A percentile compares a stretch with the other conserved stretches of the same genome.
phyloP scores from a whole-genome alignment of 2,113 vertebrate species.

The Dinomys branickii region DNA sequence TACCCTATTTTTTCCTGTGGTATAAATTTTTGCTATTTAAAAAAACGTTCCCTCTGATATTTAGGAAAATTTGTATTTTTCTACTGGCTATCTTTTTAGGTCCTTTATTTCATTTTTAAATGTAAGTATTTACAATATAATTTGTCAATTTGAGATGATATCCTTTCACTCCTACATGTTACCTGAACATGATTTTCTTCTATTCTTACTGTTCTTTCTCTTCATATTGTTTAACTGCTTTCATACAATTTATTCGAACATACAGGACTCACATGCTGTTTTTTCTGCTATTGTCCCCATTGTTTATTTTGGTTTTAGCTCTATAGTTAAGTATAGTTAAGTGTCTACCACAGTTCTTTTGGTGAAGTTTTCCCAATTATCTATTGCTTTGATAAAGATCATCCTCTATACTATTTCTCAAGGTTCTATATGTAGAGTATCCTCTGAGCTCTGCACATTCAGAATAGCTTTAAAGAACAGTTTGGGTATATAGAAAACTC shows the following conservation, averaged over 20 bases:
- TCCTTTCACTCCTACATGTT: neutral
- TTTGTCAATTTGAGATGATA: neutral
- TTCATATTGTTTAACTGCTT: neutral
- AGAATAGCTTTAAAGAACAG: neutral
- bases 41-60: neutral
- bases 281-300: neutral
- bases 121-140: neutral
- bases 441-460: neutral
- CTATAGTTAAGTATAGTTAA: neutral
- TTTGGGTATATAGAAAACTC: neutral
- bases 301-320: slow-evolving; percentile 18
- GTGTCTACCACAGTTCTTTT: neutral
- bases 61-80: neutral
- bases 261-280: neutral
- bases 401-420: neutral
- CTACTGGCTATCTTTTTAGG: neutral
- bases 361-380: neutral
- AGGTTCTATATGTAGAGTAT: neutral
- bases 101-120: neutral
- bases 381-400: neutral
- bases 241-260: slow-evolving; percentile 5
- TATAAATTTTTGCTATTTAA: neutral
- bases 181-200: neutral
- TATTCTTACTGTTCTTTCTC: neutral
- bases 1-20: neutral